Evolutionary conservation across 2,113 vertebrate species (phyloP).

Genomic region (Malurus alboscapulatus): DNA sequence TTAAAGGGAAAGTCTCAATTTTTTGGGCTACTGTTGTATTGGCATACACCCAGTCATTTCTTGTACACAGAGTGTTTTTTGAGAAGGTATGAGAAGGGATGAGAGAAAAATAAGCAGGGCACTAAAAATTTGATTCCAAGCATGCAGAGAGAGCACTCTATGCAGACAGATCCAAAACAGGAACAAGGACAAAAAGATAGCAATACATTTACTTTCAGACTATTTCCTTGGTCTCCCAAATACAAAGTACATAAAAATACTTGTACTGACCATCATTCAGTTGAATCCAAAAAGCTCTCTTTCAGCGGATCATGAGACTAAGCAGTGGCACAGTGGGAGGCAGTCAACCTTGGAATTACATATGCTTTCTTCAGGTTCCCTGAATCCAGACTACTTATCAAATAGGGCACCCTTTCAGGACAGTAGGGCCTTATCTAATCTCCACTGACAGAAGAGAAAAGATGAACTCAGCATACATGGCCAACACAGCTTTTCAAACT

Average conservation of each 20-base stretch:
- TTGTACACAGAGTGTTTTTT: background rate
- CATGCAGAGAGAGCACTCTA: background rate
- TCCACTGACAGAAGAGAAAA: accelerated
- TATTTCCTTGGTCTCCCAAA: background rate
- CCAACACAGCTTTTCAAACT: background rate
- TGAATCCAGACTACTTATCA: background rate
- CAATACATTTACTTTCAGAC: background rate
- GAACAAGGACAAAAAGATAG: background rate
- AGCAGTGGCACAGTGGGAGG: background rate
- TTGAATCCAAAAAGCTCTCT: background rate
- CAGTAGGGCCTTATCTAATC: background rate
- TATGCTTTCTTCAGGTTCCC: background rate
- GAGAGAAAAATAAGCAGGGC: background rate
- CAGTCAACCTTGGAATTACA: background rate
- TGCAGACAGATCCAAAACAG: background rate
- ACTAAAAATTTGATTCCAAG: conserved; percentile 20
- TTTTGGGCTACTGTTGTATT: background rate
- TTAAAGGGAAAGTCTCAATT: background rate
- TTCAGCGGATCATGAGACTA: background rate
- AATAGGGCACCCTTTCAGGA: background rate
- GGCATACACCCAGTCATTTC: background rate
- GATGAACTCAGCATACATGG: background rate
- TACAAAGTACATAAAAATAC: background rate
- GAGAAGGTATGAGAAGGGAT: background rate
- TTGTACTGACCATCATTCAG: background rate